Evolutionary conservation across 2,113 vertebrate genomes (phyloP).

Genomic region (Syrrhaptes paradoxus): DNA sequence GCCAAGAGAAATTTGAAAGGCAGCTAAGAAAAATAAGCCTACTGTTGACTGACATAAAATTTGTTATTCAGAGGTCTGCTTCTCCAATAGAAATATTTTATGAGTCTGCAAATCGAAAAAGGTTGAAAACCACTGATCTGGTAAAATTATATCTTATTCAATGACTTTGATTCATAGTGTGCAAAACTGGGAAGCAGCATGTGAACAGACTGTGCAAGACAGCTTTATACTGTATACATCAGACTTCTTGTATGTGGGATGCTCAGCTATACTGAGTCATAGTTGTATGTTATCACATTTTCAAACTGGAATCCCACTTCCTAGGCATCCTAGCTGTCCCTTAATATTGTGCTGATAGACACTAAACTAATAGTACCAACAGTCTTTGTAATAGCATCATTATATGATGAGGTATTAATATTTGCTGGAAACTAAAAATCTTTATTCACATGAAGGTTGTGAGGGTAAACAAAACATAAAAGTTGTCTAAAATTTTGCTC

Average conservation of each 20-base stretch:
- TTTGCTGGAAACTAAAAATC: background rate
- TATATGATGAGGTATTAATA: background rate
- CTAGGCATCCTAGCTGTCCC: background rate
- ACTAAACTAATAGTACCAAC: background rate
- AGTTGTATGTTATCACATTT: background rate
- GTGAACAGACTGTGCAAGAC: background rate
- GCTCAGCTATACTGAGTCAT: background rate
- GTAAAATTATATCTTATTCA: background rate
- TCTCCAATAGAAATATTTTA: background rate
- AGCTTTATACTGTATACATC: background rate
- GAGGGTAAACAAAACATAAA: background rate
- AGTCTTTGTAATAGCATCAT: fast-evolving
- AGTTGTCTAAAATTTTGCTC: background rate
- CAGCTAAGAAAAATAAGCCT: background rate
- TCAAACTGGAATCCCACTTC: background rate
- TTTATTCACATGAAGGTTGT: background rate
- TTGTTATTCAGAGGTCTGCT: background rate
- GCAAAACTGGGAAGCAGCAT: background rate
- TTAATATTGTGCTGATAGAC: background rate
- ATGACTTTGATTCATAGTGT: background rate
- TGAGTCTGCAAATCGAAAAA: background rate
- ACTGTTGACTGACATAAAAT: background rate
- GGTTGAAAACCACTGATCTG: background rate
- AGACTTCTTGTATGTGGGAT: background rate
- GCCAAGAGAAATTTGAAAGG: background rate